These are phyloP conservation scores for Aurelia aurita complex sp. Pacific DNA, from an alignment of 30 jellyfish, hydroid and myxozoan genomes.

Conservation along the genomic window DNA sequence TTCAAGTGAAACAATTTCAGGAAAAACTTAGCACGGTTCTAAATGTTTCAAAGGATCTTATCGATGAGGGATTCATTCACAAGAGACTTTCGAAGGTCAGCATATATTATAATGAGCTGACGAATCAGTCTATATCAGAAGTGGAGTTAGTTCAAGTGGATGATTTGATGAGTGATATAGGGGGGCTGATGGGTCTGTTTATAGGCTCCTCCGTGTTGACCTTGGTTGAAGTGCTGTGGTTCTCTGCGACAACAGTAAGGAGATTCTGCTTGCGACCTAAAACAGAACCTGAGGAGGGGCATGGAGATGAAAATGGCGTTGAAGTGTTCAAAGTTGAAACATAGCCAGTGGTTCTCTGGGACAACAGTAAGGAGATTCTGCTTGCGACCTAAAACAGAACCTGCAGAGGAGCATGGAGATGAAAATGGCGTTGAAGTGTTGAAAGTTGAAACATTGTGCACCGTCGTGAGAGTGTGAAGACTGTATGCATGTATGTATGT, in stretches of 20 bases:
- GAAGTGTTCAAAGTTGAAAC: no score
- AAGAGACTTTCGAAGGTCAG: slow-evolving; percentile 38
- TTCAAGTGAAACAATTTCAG: slow-evolving; percentile 7
- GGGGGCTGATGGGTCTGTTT: slow-evolving; percentile 53
- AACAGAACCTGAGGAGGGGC: not conserved
- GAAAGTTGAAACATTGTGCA: no score
- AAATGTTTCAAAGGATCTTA: not conserved
- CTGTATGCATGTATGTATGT: no score
- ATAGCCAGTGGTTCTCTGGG: no score
- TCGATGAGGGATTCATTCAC: not conserved
- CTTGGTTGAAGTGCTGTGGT: slow-evolving; percentile 43
- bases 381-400: no score
- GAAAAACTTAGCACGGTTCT: slow-evolving; percentile 1
- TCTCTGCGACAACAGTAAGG: slow-evolving; percentile 25
- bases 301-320: no score
- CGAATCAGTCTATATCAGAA: slow-evolving; percentile 3
- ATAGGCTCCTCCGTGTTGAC: slow-evolving; percentile 46
- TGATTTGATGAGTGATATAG: slow-evolving; percentile 31
- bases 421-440: no score
- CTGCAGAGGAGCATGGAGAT: no score
- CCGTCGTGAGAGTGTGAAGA: no score
- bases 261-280: not conserved
- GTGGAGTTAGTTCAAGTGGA: slow-evolving; percentile 36
- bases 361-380: no score
- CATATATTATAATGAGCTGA: slow-evolving; percentile 23